A percentile compares a stretch with the other conserved stretches of the same genome.
phyloP scores from a whole-genome alignment of 2,113 vertebrate genomes.

The Scalopus aquaticus region DNA sequence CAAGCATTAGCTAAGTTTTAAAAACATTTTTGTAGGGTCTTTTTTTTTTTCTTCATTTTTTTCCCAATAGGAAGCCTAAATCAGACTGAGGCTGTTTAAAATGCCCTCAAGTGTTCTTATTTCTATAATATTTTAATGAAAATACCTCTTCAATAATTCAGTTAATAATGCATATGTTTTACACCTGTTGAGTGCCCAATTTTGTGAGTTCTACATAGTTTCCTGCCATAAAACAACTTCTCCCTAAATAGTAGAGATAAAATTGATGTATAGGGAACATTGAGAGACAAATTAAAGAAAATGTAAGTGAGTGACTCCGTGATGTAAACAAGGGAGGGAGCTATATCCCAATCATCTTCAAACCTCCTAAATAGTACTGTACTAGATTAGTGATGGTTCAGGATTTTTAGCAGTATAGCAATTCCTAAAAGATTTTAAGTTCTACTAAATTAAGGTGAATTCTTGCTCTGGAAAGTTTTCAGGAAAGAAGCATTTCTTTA shows the following conservation, averaged over 20 bases:
- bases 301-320: background rate
- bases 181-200: background rate
- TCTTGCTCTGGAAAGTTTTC: background rate
- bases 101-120: background rate
- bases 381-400: background rate
- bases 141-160: slow-evolving; percentile 25
- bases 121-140: slow-evolving; percentile 19
- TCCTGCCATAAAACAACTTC: background rate
- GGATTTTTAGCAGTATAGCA: background rate
- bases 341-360: background rate
- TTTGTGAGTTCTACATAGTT: background rate
- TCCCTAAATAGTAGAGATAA: background rate
- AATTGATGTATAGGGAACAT: background rate
- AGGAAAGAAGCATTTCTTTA: background rate
- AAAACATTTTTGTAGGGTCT: background rate
- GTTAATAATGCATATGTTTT: background rate
- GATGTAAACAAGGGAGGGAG: background rate
- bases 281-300: background rate
- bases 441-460: slow-evolving; percentile 20
- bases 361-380: background rate
- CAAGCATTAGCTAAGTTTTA: slow-evolving; percentile 10
- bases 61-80: background rate
- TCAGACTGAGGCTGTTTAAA: background rate
- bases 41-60: background rate
- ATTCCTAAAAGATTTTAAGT: background rate